phyloP scores from a whole-genome alignment of 2,797 vertebrate genomes.

The Myripristis jacobus region DNA sequence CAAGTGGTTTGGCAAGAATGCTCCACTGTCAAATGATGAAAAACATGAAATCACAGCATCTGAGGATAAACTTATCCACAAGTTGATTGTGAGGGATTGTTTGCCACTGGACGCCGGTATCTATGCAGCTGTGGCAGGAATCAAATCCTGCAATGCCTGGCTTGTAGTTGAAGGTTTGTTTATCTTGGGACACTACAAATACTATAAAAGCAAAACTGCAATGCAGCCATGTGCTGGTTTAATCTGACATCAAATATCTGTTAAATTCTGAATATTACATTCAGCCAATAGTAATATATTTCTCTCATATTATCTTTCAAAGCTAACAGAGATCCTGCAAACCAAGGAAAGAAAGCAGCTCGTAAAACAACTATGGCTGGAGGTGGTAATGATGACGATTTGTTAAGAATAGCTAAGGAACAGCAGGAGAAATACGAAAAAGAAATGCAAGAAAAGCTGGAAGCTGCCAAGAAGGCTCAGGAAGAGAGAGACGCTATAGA shows the following conservation, averaged over 20 bases:
- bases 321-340: slow-evolving; percentile 76
- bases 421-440: slow-evolving; percentile 80
- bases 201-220: slow-evolving; percentile 2
- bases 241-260: background rate
- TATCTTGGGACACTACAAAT: too few relatives aligned
- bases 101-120: slow-evolving; percentile 86
- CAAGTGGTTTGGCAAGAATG: slow-evolving; percentile 85
- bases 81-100: slow-evolving; percentile 83
- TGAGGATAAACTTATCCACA: slow-evolving; percentile 90
- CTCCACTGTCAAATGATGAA: slow-evolving; percentile 68
- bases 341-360: slow-evolving; percentile 76
- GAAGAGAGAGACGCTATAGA: slow-evolving; percentile 71
- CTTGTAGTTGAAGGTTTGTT: slow-evolving; percentile 91
- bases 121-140: slow-evolving; percentile 87
- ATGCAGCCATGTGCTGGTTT: background rate
- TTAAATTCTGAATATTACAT: background rate
- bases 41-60: slow-evolving; percentile 85
- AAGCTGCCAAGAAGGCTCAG: slow-evolving; percentile 73
- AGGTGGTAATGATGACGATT: slow-evolving; percentile 60
- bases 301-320: slow-evolving; percentile 12
- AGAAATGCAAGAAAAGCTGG: slow-evolving; percentile 75
- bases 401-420: slow-evolving; percentile 79
- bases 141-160: slow-evolving; percentile 89
- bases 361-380: slow-evolving; percentile 81
- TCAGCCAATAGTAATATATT: background rate